phyloP scores from a whole-genome alignment of 64 coral and sea anemone species.

The Montipora foliosa region DNA sequence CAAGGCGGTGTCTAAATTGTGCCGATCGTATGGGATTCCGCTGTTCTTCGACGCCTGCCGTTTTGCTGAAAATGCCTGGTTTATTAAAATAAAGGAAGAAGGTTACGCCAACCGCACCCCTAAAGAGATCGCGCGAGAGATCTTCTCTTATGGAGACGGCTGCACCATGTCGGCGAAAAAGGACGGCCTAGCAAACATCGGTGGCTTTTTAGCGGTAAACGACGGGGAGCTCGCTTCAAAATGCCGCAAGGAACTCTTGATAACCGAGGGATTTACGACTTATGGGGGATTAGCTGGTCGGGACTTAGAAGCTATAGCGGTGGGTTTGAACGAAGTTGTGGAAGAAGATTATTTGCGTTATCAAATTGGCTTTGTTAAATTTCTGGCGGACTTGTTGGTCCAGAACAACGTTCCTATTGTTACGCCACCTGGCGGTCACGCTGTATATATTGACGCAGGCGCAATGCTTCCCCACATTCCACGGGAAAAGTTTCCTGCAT shows the following conservation, averaged over 20 bases:
- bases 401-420: constrained; percentile 43
- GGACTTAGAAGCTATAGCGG: constrained; percentile 77
- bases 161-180: constrained; percentile 84
- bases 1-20: constrained; percentile 71
- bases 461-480: constrained; percentile 79
- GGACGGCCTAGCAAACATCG: constrained; percentile 68
- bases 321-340: constrained; percentile 61
- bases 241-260: constrained; percentile 54
- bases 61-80: constrained; percentile 83
- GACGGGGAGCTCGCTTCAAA: constrained; percentile 45
- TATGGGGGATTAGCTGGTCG: constrained; percentile 75
- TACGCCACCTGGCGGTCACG: constrained; percentile 75
- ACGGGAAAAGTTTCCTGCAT: constrained; percentile 60
- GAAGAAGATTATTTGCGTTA: constrained; percentile 74
- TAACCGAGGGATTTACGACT: constrained; percentile 75
- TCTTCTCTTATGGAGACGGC: constrained; percentile 62
- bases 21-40: constrained; percentile 53
- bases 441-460: constrained; percentile 75
- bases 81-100: constrained; percentile 70
- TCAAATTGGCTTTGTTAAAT: constrained; percentile 57
- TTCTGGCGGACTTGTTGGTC: constrained; percentile 44
- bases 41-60: constrained; percentile 77
- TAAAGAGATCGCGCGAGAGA: constrained; percentile 67
- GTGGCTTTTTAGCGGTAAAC: constrained; percentile 72
- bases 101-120: constrained; percentile 59